Base-by-base conservation (phyloP, 2,113 vertebrate genomes). In the Tichodroma muraria region DNA sequence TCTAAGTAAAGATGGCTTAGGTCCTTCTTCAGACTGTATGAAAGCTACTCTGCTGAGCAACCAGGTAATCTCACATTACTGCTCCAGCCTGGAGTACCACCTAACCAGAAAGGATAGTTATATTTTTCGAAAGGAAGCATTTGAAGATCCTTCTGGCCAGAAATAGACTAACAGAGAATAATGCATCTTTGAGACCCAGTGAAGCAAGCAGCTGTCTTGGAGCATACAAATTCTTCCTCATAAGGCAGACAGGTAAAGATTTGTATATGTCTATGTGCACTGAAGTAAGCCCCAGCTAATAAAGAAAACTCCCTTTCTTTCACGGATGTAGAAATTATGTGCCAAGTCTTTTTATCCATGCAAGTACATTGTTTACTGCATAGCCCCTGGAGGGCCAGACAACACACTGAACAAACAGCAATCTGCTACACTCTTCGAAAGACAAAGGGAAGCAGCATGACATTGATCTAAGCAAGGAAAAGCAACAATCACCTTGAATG, bases 231-330 rank as follows among this genome's bases (percentile, higher is more conserved):
- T 73, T 69, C 44, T 45, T 69, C 79, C 35, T 80, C 22, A 2
- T n/a, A 75, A 77, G 31, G 30, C 42, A 73, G 72, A 63, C 4
- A 61, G 47, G 22, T 40, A 90, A 90, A 63, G 24, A 44, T 63
- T 50, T 63, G n/a, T 59, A 0, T 37, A 64, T 1, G 2, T 40
- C 27, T 27, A 15, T 2, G 1, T 35, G 53, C 25, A 69, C 8
- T 8, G 44, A 84, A 37, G 16, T 24, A 91, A 87, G 27, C 5
- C 9, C 8, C 38, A 59, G 33, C 3, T 63, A 75, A 64, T 6
- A 9, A 81, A 65, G 28, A 69, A n/a, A 87, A 54, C 8, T 20
- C 30, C 9, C 6, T 70, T 81, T 44, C 69, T 63, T 80, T 47
- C 80, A 78, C 2, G 2, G 17, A 56, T 19, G 13, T 9, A 77